These are phyloP conservation scores for Brachionus sp. DNA, from an alignment of 1,140 invertebrate genomes.

Conservation along the genomic window DNA sequence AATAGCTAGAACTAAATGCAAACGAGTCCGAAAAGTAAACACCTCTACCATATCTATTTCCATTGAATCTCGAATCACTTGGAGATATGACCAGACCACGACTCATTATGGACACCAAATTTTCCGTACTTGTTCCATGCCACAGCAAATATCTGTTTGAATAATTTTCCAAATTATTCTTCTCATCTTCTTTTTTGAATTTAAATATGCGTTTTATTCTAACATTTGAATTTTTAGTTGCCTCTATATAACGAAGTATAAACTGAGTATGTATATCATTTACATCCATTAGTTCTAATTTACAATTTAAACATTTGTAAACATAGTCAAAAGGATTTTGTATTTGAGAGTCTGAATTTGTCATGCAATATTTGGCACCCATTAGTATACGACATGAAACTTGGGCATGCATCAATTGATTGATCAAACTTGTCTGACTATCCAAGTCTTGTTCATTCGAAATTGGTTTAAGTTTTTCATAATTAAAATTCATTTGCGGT, in stretches of 20 bases:
- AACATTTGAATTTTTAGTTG: conserved; percentile 52
- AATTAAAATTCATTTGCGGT: conserved; percentile 57
- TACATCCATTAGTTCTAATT: conserved; percentile 53
- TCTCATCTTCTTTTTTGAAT: conserved; percentile 52
- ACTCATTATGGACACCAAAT: conserved; percentile 59
- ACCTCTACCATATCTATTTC: conserved; percentile 58
- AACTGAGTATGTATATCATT: conserved; percentile 56
- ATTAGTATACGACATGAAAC: conserved; percentile 57
- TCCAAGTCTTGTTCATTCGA: conserved; percentile 51
- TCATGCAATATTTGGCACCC: conserved; percentile 53
- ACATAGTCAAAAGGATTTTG: conserved; percentile 61
- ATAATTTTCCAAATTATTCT: conserved; percentile 50
- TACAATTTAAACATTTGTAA: conserved; percentile 56
- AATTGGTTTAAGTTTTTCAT: conserved; percentile 58
- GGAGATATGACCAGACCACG: conserved; percentile 57
- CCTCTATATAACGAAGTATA: conserved; percentile 61
- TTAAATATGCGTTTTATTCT: conserved; percentile 54
- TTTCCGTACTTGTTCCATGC: conserved; percentile 59
- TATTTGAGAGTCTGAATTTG: conserved; percentile 48
- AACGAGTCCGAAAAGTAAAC: conserved; percentile 35
- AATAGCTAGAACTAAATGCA: neutral
- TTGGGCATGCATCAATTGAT: conserved; percentile 58
- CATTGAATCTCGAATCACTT: conserved; percentile 53
- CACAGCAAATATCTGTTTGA: conserved; percentile 53
- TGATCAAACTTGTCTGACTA: conserved; percentile 52